Evolutionary conservation across 2,888 invertebrate species (phyloP).

Genomic region (Psococerastis gibbosa): DNA sequence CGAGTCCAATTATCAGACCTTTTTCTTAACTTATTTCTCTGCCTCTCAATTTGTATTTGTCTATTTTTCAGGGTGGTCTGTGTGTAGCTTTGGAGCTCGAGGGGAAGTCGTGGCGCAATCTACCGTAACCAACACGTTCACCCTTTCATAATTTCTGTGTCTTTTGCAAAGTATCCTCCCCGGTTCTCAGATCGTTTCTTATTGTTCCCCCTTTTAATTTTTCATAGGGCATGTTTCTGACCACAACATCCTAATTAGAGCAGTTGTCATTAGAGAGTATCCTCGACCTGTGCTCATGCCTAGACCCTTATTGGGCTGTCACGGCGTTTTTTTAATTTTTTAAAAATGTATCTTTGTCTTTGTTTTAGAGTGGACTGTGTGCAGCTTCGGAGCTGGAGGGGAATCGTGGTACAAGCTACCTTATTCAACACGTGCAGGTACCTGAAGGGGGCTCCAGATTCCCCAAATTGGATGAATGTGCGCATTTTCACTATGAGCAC

Average conservation of each 20-base stretch:
- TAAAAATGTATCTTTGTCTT: neutral
- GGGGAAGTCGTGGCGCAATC: neutral
- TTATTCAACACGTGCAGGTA: conserved; percentile 3
- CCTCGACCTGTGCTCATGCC: neutral
- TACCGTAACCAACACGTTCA: neutral
- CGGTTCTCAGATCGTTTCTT: too few species aligned
- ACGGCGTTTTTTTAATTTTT: conserved; percentile 4
- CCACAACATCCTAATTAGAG: too few species aligned
- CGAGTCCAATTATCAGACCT: too few species aligned
- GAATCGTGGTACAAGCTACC: neutral
- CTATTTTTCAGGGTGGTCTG: conserved; percentile 3
- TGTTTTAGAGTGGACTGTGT: conserved; percentile 7
- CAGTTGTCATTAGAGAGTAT: too few species aligned
- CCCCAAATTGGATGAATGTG: conserved; percentile 87
- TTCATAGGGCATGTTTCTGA: neutral
- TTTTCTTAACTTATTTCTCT: too few species aligned
- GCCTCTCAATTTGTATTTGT: neutral
- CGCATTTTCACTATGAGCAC: conserved; percentile 94
- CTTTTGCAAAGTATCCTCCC: too few species aligned
- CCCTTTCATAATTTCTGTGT: too few species aligned
- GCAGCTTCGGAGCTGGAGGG: conserved; percentile 1
- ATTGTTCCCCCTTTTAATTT: neutral
- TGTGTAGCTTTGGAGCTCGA: conserved; percentile 2
- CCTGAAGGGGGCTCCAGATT: conserved; percentile 30
- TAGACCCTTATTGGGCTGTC: conserved; percentile 1